Evolutionary conservation across 2,113 vertebrate species (phyloP), one percentile per base, ranked within the genome.

Genomic region (Percina caprodes): DNA sequence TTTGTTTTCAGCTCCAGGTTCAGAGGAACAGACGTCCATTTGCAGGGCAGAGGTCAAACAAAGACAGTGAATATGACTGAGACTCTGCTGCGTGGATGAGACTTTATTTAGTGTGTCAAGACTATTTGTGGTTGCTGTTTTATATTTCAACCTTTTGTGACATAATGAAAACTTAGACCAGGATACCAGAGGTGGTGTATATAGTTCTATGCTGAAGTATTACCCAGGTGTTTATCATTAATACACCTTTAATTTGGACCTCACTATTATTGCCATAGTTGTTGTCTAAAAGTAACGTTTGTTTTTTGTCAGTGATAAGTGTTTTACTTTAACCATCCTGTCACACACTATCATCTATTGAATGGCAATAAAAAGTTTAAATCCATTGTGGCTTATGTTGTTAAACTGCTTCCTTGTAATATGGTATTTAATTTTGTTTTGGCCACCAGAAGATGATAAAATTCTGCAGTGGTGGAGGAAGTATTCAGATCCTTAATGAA

Each of bases 1-100:
- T 67, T 67, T 77, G 55, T 82, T 86, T 80, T 59, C 89, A 96
- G 96, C 88, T 96, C 39, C 92, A 91, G 30, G 92, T 96, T 68
- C 94, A 94, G 76, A 93, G 69, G 72, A 95, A 96, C 88, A 91
- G 79, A 81, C 91, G 71, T 52, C 73, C 55, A 0, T 92, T 93
- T 70, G 21, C 21, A 23, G 83, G 70, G 21, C 73, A 88, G 54
- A 90, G 62, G 61, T 15, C 26, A 5, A 70, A 60, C 48, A 82
- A 24, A 80, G 69, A 80, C 3, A 4, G 1, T 23, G 83, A 89
- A 18, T 2, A 39, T 1, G 77, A 84, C 18, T 90, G 81, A 93
- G n/a, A 26, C 35, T 33, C 19, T n/a, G 6, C 33, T 48, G 10
- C 3, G 4, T 33, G 19, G 12, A 60, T 4, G 8, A 54, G n/a